Percentiles rank a stretch among this genome's conserved stretches.
Evolutionary conservation across 2,888 invertebrate species (phyloP).

Genomic region (Rosalia funebris): DNA sequence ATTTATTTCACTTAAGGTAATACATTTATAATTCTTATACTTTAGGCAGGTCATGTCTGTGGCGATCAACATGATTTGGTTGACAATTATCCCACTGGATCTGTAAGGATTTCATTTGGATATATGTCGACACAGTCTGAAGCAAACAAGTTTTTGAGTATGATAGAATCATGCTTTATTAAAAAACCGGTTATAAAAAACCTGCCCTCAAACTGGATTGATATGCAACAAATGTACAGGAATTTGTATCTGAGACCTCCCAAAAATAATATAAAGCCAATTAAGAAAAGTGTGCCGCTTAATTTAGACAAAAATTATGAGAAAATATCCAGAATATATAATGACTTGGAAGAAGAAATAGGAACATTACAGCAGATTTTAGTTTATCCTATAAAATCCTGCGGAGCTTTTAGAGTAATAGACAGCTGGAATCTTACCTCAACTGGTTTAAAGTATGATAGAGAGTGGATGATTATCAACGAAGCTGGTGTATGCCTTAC

Average conservation of each 20-base stretch:
- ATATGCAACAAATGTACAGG: conserved; percentile 20
- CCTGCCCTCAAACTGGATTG: conserved; percentile 33
- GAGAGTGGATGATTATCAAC: conserved; percentile 93
- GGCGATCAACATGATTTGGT: conserved; percentile 89
- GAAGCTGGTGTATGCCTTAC: conserved; percentile 84
- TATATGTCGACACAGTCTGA: conserved; percentile 84
- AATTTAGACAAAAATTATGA: neutral
- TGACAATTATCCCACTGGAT: conserved; percentile 90
- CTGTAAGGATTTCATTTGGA: conserved; percentile 91
- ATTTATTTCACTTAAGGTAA: too few species aligned
- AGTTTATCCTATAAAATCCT: conserved; percentile 92
- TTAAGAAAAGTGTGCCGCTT: neutral
- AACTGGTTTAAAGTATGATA: conserved; percentile 87
- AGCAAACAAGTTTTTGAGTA: conserved; percentile 75
- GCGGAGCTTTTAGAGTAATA: conserved; percentile 78
- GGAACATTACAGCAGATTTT: conserved; percentile 61
- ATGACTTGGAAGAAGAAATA: neutral
- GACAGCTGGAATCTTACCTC: conserved; percentile 77
- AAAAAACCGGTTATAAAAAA: conserved; percentile 63
- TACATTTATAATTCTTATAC: too few species aligned
- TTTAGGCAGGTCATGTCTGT: conserved; percentile 85
- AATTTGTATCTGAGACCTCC: conserved; percentile 19
- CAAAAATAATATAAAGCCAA: neutral
- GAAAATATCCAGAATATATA: neutral
- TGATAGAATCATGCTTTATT: conserved; percentile 82